Percentiles rank a stretch among this genome's conserved stretches.
These are phyloP conservation scores for Chamaea fasciata DNA, from an alignment of 2,113 vertebrate species.

Conservation along the genomic window DNA sequence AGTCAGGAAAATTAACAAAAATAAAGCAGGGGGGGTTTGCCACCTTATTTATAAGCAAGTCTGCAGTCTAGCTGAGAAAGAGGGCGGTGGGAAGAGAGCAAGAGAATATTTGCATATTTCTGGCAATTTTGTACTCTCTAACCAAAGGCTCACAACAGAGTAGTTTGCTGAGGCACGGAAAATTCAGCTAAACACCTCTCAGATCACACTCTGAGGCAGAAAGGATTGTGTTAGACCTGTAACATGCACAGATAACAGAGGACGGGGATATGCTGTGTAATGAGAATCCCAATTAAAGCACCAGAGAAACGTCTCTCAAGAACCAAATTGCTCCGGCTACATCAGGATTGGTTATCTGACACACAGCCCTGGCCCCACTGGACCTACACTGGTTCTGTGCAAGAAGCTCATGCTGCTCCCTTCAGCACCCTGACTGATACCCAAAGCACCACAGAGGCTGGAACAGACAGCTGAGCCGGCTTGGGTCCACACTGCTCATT, in stretches of 20 bases:
- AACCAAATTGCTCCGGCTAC: neutral
- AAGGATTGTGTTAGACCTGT: neutral
- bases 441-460: neutral
- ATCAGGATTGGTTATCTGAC: neutral
- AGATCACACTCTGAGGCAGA: neutral
- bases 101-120: neutral
- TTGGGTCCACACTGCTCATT: neutral
- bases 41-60: neutral
- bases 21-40: slow-evolving; percentile 22
- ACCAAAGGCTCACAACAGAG: neutral
- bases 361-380: neutral
- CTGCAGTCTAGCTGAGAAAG: neutral
- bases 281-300: neutral
- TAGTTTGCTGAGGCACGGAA: neutral
- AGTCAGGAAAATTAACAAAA: neutral
- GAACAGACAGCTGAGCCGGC: neutral
- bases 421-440: neutral
- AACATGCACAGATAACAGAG: neutral
- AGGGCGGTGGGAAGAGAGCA: neutral
- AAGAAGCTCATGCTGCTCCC: neutral
- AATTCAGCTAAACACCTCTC: neutral
- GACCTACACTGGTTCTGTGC: neutral
- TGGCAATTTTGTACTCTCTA: neutral
- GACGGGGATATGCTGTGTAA: neutral
- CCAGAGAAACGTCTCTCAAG: neutral